Evolutionary conservation across 2,797 vertebrate species (phyloP).

Genomic region (Artibeus lituratus): DNA sequence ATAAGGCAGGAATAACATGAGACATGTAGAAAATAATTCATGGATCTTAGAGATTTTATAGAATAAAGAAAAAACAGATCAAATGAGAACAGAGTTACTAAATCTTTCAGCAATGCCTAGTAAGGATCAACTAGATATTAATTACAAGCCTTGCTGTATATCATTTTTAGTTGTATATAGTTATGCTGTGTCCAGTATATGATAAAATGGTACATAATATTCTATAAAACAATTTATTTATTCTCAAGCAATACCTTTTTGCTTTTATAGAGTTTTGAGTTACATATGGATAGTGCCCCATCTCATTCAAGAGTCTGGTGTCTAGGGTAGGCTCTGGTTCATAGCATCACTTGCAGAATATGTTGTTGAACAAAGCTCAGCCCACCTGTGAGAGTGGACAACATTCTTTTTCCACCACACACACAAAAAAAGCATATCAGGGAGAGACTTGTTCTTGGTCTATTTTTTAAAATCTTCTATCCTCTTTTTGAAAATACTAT

Average conservation of each 20-base stretch:
- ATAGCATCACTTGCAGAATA: neutral
- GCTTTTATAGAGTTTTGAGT: neutral
- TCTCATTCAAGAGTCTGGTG: neutral
- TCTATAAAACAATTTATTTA: neutral
- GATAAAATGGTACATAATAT: neutral
- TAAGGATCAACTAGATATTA: neutral
- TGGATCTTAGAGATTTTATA: neutral
- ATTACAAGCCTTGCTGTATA: neutral
- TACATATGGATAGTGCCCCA: neutral
- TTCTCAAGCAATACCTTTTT: neutral
- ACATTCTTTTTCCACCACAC: neutral
- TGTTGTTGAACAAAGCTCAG: neutral
- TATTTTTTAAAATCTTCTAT: neutral
- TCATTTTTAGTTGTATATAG: neutral
- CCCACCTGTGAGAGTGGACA: neutral
- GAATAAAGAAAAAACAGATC: neutral
- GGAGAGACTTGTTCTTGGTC: neutral
- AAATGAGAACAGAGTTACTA: neutral
- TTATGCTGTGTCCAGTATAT: neutral
- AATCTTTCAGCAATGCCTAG: neutral
- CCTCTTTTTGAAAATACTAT: neutral
- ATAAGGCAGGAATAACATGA: constrained; percentile 46
- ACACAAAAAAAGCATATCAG: neutral
- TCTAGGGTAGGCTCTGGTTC: neutral
- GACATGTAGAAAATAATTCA: neutral